Evolutionary conservation across 2,113 vertebrate genomes (phyloP).

Genomic region (Mellivora capensis): DNA sequence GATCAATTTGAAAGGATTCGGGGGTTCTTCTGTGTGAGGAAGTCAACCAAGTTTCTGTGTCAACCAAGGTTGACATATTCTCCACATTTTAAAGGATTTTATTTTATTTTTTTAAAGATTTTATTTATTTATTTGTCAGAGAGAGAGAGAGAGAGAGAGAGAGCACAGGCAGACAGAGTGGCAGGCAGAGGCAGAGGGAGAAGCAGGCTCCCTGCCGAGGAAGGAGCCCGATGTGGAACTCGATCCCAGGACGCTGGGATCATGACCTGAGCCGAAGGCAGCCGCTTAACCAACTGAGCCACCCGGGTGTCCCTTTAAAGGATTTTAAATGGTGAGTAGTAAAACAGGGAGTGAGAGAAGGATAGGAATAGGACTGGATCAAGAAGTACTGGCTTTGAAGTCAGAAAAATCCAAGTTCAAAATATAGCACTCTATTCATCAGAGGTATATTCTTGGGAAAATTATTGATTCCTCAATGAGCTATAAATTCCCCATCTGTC

Average conservation of each 20-base stretch:
- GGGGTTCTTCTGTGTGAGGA: neutral
- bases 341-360: neutral
- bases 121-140: too few species aligned
- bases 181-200: too few species aligned
- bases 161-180: too few species aligned
- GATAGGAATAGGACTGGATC: neutral
- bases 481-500: neutral
- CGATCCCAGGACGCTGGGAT: too few species aligned
- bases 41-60: neutral
- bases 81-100: neutral
- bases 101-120: too few species aligned
- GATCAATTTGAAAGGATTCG: neutral
- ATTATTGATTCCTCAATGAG: neutral
- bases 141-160: too few species aligned
- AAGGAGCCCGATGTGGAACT: too few species aligned
- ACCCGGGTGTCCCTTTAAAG: too few species aligned
- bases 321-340: neutral
- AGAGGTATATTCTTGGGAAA: neutral
- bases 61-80: slow-evolving; percentile 7
- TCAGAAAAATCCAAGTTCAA: neutral
- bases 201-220: too few species aligned
- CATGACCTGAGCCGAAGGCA: too few species aligned
- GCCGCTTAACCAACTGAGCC: too few species aligned
- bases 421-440: neutral
- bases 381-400: neutral